Base-by-base conservation (phyloP, 2,888 invertebrate species). In the Tenthredo mesomela region DNA sequence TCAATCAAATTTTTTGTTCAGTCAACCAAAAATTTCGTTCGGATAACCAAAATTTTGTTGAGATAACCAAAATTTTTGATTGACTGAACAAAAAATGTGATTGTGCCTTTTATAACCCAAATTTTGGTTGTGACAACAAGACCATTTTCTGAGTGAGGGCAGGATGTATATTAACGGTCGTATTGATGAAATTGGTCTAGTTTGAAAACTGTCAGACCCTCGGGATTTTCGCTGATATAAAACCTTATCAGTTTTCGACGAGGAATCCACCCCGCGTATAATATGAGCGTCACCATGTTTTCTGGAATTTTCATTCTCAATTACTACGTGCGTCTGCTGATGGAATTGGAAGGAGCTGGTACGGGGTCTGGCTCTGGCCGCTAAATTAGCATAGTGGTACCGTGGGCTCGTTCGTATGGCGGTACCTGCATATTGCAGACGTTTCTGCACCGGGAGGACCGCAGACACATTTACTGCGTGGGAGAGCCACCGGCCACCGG, bases 381-480 rank as follows among this genome's bases (percentile, higher is more conserved):
- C 40, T 40, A 43, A 73, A 73, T 73, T 73, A 73, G 43, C 71
- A 73, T 73, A 73, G 71, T 43, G 43, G 71, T 73, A 73, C 43
- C 40, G 71, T 25, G 71, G 43, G 71, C 40, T 73, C 71, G 71
- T 40, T 73, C 71, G 71, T 7, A 67, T 33, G 67, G 67, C 33
- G 18, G 33, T 73, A 73, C 71, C 71, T 73, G 71, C 71, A 73
- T 73, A 73, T 43, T 40, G 71, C 43, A 73, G 71, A 73, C 71
- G 71, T 73, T 73, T 25, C 71, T 43, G 71, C 71, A 43, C 40
- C 71, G 43, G 40, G 21, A 73, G 71, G 71, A 73, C 71, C 71
- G 71, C 71, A 73, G 71, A 73, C 71, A 73, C 71, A 73, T 73
- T 73, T 43, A 73, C 71, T 73, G 71, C 71, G 71, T 73, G 71